A percentile compares a stretch with the other conserved stretches of the same genome.
phyloP scores from a whole-genome alignment of 2,888 invertebrate species.

The Agriopis marginaria region DNA sequence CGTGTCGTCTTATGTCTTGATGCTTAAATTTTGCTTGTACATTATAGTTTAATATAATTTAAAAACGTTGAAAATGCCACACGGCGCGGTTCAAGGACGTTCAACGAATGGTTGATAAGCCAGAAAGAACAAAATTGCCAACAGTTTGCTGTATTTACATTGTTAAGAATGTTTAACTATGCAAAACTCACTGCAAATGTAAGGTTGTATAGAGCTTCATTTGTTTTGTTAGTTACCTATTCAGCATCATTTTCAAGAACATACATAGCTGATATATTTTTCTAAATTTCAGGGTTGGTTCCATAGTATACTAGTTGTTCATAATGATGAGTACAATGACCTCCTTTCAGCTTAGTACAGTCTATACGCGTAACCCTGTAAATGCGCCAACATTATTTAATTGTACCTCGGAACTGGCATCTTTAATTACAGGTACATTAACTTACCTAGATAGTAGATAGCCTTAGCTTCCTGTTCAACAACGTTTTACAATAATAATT shows the following conservation, averaged over 20 bases:
- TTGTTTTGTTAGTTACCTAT: no score
- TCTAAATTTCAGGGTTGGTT: no score
- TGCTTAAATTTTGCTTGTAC: not conserved
- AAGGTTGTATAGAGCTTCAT: not conserved
- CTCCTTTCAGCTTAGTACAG: no score
- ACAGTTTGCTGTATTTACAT: conserved; percentile 20
- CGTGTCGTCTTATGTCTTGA: not conserved
- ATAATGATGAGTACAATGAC: no score
- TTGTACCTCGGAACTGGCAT: no score
- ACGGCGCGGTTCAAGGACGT: conserved; percentile 45
- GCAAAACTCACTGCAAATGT: conserved; percentile 10
- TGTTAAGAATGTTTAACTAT: conserved; percentile 22
- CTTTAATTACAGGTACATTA: not conserved
- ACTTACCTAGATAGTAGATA: not conserved
- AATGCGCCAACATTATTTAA: no score
- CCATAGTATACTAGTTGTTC: no score
- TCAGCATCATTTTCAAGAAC: no score
- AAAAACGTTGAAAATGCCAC: conserved; percentile 24
- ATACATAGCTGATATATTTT: no score
- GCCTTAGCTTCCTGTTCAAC: not conserved
- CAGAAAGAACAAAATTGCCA: conserved; percentile 16
- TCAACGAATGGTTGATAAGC: conserved; percentile 39
- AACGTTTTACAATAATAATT: not conserved
- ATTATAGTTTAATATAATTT: not conserved
- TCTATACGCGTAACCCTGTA: no score